Base-by-base conservation (phyloP, 2,888 invertebrate genomes). In the Coremacera marginata region DNA sequence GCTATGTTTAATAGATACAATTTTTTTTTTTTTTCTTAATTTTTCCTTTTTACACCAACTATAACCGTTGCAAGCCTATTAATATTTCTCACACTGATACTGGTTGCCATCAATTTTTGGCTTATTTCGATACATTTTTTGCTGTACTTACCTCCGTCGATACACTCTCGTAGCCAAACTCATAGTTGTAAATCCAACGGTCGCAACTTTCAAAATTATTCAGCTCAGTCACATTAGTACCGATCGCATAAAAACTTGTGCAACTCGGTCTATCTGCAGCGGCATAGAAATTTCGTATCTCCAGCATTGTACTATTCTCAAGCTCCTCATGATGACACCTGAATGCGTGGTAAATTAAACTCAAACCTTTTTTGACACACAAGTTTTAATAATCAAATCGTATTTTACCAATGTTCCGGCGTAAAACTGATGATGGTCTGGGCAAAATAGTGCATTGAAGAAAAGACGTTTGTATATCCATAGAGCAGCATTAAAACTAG, bases 381-480 rank as follows among this genome's bases (percentile, higher is more conserved):
- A 55, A 2, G 19, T 55, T 55, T 55, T n/a, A 8, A 55, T 19
- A 16, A 9, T 8, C 55, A 7, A 55, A 19, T 19, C 19, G 1
- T 55, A 19, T 22, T n/a, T 44, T 67, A 90, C 88, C 85, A 88
- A 82, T 90, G 88, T 9, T 89, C 84, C 0, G 92, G 91, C n/a
- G 90, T 88, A 19, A 91, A 88, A 80, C 90, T 90, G 72, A 91
- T 91, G 82, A 92, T 91, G 8, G 91, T 91, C 86, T 92, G 92
- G 9, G 91, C 90, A 83, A 91, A 92, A 82, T 91, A 92, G 82
- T 92, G 91, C 83, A 91, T 90, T 0, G 91, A 90, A 0, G 91
- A 90, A 34, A 91, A 82, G 5, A 91, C 83, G 82, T 91, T 92
- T 57, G 91, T 89, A 19, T 90, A 82, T 73, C 90, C 90, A 83